A percentile compares a stretch with the other conserved stretches of the same genome.
Evolutionary conservation across 2,888 invertebrate genomes (phyloP).

Genomic region (Drosophila sordidula): DNA sequence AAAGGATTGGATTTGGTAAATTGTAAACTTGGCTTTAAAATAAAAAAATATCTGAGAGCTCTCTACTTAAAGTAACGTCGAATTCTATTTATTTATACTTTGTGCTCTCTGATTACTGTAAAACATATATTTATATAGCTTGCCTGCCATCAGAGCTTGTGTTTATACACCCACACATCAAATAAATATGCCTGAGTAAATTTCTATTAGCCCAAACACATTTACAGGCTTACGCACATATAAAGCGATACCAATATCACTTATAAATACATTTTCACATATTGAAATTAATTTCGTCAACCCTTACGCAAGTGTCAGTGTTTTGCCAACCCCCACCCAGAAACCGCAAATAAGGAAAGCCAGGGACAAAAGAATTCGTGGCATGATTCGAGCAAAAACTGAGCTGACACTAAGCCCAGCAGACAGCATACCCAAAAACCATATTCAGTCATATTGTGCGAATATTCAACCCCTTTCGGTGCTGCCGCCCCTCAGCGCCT

Average conservation of each 20-base stretch:
- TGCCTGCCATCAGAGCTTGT: neutral
- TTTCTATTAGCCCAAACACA: conserved; percentile 56
- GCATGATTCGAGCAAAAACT: conserved; percentile 38
- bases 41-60: neutral
- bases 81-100: neutral
- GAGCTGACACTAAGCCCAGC: conserved; percentile 53
- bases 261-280: conserved; percentile 19
- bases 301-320: conserved; percentile 56
- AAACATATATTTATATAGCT: too few species aligned
- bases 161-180: neutral
- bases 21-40: too few species aligned
- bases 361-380: conserved; percentile 47
- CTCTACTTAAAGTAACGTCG: neutral
- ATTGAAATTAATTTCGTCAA: conserved; percentile 72
- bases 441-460: conserved; percentile 30
- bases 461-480: conserved; percentile 31
- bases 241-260: neutral
- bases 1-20: too few species aligned
- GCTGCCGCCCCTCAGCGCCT: neutral
- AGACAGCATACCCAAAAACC: conserved; percentile 17
- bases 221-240: conserved; percentile 10
- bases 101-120: neutral
- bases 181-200: conserved; percentile 23
- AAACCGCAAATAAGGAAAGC: conserved; percentile 31
- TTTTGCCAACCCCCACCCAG: conserved; percentile 1